A percentile compares a stretch with the other conserved stretches of the same genome.
Evolutionary conservation across 2,888 invertebrate genomes (phyloP).

Genomic region (Sisyra nigra): DNA sequence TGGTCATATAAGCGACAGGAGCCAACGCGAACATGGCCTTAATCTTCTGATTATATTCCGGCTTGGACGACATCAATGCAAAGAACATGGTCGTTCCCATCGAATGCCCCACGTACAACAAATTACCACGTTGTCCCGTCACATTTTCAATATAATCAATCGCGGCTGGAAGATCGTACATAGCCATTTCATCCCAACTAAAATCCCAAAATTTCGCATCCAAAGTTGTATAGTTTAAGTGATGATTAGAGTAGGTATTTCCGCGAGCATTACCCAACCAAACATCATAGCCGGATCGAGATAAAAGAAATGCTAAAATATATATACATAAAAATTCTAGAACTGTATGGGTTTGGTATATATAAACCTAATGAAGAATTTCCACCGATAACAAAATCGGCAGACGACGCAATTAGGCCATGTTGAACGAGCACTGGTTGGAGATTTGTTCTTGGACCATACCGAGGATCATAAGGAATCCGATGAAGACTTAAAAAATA

Average conservation of each 20-base stretch:
- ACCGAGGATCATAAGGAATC: slow-evolving; percentile 41
- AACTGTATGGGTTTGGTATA: no score
- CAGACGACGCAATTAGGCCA: slow-evolving; percentile 62
- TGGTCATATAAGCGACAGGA: slow-evolving; percentile 50
- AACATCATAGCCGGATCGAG: slow-evolving; percentile 54
- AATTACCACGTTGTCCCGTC: slow-evolving; percentile 30
- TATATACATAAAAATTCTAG: no score
- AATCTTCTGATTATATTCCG: slow-evolving; percentile 44
- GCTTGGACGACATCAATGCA: slow-evolving; percentile 48
- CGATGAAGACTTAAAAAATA: slow-evolving; percentile 69
- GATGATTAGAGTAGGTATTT: slow-evolving; percentile 56
- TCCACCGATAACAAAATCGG: slow-evolving; percentile 32
- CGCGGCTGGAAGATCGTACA: slow-evolving; percentile 45
- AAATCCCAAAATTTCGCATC: slow-evolving; percentile 54
- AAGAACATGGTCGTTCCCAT: slow-evolving; percentile 74
- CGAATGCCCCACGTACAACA: slow-evolving; percentile 77
- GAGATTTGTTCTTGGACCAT: no score
- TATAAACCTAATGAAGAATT: background rate
- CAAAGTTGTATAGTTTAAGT: slow-evolving; percentile 34
- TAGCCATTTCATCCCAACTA: slow-evolving; percentile 81
- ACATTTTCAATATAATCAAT: slow-evolving; percentile 48
- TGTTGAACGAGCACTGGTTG: slow-evolving; percentile 60
- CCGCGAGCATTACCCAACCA: slow-evolving; percentile 79
- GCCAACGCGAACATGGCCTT: slow-evolving; percentile 51
- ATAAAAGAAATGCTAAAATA: slow-evolving; percentile 43